These are phyloP conservation scores for Lytechinus pictus DNA, from an alignment of 35 echinoderm and acorn worm species.

Conservation along the genomic window DNA sequence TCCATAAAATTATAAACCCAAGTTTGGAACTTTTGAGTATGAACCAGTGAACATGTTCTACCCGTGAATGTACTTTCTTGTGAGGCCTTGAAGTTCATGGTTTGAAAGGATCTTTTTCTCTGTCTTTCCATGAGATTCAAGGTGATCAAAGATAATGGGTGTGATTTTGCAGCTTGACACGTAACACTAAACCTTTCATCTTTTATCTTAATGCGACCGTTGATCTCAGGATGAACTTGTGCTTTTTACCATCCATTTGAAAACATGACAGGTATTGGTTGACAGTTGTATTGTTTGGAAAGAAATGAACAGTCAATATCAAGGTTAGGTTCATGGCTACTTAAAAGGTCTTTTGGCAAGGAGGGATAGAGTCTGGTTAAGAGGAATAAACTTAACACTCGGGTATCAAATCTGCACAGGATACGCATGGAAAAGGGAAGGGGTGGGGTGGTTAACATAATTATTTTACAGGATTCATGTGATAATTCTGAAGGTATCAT, in stretches of 20 bases:
- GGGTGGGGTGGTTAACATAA: too few species aligned
- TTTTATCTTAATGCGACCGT: background rate
- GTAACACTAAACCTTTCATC: constrained; percentile 12
- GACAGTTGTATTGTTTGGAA: background rate
- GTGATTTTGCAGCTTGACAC: background rate
- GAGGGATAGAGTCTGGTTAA: background rate
- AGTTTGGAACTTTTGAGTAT: too few species aligned
- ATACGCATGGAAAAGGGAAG: too few species aligned
- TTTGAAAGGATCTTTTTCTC: background rate
- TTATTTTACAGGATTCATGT: too few species aligned
- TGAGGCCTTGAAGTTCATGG: background rate
- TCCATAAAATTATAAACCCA: too few species aligned
- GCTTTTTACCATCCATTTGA: background rate
- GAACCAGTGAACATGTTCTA: too few species aligned
- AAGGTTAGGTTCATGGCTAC: background rate
- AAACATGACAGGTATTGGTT: background rate
- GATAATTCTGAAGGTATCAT: too few species aligned
- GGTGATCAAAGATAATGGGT: background rate
- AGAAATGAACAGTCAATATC: background rate
- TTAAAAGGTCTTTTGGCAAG: background rate
- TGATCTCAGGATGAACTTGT: background rate
- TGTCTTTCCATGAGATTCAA: background rate
- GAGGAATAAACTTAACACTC: too few species aligned
- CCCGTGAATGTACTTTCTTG: too few species aligned
- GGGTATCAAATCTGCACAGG: too few species aligned